Percentiles rank a stretch among this genome's conserved stretches.
These are phyloP conservation scores for Hydriomena furcata DNA, from an alignment of 2,888 invertebrate genomes.

Conservation along the genomic window DNA sequence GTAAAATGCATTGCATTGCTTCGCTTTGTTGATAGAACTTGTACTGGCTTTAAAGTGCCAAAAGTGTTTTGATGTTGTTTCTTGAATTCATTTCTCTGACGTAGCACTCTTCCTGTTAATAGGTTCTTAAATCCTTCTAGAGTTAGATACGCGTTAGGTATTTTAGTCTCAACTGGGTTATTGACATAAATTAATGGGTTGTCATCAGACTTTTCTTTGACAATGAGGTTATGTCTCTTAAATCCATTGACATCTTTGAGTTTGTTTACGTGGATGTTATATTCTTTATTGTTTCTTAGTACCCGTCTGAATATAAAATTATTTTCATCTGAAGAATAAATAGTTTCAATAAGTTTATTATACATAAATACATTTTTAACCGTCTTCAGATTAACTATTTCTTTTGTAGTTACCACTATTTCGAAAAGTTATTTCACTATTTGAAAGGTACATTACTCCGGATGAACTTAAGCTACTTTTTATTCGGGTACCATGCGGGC, in stretches of 20 bases:
- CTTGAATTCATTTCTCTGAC: conserved; percentile 38
- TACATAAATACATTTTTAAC: no score
- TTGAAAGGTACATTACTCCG: no score
- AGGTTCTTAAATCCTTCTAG: conserved; percentile 59
- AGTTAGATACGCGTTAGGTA: conserved; percentile 60
- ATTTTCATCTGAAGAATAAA: conserved; percentile 29
- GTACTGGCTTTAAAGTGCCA: background rate
- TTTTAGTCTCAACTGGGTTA: conserved; percentile 68
- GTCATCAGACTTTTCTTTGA: conserved; percentile 41
- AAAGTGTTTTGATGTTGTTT: conserved; percentile 3
- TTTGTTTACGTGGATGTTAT: conserved; percentile 59
- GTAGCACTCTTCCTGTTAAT: conserved; percentile 42
- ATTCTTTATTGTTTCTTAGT: conserved; percentile 44
- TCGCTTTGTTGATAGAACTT: background rate
- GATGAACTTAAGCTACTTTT: no score
- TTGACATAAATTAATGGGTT: conserved; percentile 61
- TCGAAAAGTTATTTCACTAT: no score
- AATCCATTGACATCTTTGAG: conserved; percentile 66
- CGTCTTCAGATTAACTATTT: no score
- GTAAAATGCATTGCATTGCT: background rate
- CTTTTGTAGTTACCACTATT: no score
- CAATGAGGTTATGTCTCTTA: conserved; percentile 62
- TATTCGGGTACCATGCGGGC: no score
- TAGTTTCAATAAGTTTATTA: no score
- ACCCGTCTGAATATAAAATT: conserved; percentile 45